Evolutionary conservation across 23 tunicate genomes (phyloP), one percentile per base, ranked within the genome.

Genomic region (Trididemnum nubilum): DNA sequence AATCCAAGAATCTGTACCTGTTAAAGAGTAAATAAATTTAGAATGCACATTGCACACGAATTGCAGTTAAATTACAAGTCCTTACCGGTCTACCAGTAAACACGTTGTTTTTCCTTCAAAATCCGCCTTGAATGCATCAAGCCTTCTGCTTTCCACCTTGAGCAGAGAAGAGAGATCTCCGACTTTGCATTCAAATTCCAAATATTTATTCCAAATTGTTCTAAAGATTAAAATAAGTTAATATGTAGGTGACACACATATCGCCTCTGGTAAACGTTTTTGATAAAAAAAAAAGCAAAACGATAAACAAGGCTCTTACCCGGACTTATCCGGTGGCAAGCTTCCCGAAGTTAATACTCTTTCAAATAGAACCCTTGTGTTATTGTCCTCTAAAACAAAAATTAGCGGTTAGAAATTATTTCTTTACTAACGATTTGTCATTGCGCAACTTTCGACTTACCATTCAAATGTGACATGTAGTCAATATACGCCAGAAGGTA

Each of bases 381-480:
- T 89, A 81, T 89, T 89, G 88, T 89, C 95, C 98, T 89, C 94
- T 94, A 85, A 26, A 67, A 57, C 49, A 26, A 35, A 76, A 24
- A 75, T 2, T 1, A 2, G 34, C 9, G 33, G 64, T 38, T 7
- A 15, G 9, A 5, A 21, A 71, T 4, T 63, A 65, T 30, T n/a
- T 7, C 40, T 27, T 30, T 64, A 12, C 71, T 15, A 12, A 23
- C 9, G 57, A 25, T 31, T 64, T 15, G 15, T 7, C 54, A 44
- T 4, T 31, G 31, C 39, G n/a, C 26, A 7, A 33, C 36, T 33
- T 26, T 3, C 75, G 18, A 70, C 75, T 64, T 34, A 94, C 95
- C 98, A 58, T 94, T 94, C 31, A 94, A 58, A 85, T 94, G 94
- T 1, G 92, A 81, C 98, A 94, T 94, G 85, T 85, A 94, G 73